A percentile compares a stretch with the other conserved stretches of the same genome.
Evolutionary conservation across 2,888 invertebrate species (phyloP).

Genomic region (Tetragonisca angustula): DNA sequence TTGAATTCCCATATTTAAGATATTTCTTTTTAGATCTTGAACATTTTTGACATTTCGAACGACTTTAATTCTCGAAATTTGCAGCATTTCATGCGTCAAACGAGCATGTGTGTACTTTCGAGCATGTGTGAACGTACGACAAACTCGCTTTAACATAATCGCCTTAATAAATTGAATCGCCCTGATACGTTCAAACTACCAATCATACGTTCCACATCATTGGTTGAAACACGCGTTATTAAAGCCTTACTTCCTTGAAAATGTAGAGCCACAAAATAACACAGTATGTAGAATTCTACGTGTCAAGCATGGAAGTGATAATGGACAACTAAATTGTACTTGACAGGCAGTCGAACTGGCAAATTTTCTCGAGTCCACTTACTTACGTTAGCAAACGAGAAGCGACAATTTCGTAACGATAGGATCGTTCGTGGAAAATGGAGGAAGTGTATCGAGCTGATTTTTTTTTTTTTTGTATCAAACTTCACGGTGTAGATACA

Average conservation of each 20-base stretch:
- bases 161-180: not conserved
- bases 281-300: too few species aligned
- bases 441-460: not conserved
- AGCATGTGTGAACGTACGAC: not conserved
- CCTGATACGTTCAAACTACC: not conserved
- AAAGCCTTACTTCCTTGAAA: not conserved
- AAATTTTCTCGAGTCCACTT: not conserved
- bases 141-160: not conserved
- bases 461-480: not conserved
- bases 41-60: not conserved
- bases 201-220: not conserved
- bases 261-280: not conserved
- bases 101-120: not conserved
- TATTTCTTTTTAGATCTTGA: too few species aligned
- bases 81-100: not conserved
- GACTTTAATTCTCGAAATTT: not conserved
- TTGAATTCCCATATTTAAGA: too few species aligned
- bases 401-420: not conserved
- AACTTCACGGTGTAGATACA: not conserved
- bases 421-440: not conserved
- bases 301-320: not conserved
- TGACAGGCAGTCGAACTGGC: not conserved
- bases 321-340: not conserved
- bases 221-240: not conserved
- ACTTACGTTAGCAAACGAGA: not conserved